Base-by-base conservation (phyloP, 2,888 invertebrate genomes). In the Eumacrocentrus americanus region DNA sequence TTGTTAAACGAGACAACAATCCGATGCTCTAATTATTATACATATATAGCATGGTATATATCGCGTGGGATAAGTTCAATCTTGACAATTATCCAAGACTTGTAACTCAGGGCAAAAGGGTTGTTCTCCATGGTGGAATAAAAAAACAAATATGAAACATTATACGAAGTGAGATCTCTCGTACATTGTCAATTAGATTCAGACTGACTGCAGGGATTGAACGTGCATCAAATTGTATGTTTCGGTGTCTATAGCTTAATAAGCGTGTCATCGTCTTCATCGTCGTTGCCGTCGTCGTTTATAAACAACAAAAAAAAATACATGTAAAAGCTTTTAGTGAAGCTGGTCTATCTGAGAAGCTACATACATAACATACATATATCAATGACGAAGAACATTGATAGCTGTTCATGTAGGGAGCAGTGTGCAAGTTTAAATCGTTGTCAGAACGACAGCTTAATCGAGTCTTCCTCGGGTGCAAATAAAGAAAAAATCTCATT, bases 181-280 rank as follows among this genome's bases (percentile, higher is more conserved):
- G 76, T 77, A 76, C 74, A 77, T 78, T 81, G 80, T 81, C 80
- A 81, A 81, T 81, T 81, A 81, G 80, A 79, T 80, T 80, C 80
- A 80, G 80, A 80, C 80, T 80, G 80, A 80, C 69, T 73, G 77
- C 77, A 78, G 77, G 77, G 77, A 79, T 79, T 78, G 76, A 76
- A 73, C 68, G 72, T 66, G 70, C 54, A 65, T 61, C 29, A 54
- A 63, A 65, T 70, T 63, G 67, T 71, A 72, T 68, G 69, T 70
- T 69, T 79, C 73, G 69, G 72, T 74, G 74, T 77, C 75, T 63
- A 64, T 73, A 74, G 72, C 59, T 72, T 67, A 65, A 59, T 69
- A 72, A 65, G 63, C 70, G 69, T 70, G 69, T 72, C 67, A 38
- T 69, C 70, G 66, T 72, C 65, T 66, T 65, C 64, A 61, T 64